Evolutionary conservation across 2,113 vertebrate species (phyloP).

Genomic region (Hepsetus odoe): DNA sequence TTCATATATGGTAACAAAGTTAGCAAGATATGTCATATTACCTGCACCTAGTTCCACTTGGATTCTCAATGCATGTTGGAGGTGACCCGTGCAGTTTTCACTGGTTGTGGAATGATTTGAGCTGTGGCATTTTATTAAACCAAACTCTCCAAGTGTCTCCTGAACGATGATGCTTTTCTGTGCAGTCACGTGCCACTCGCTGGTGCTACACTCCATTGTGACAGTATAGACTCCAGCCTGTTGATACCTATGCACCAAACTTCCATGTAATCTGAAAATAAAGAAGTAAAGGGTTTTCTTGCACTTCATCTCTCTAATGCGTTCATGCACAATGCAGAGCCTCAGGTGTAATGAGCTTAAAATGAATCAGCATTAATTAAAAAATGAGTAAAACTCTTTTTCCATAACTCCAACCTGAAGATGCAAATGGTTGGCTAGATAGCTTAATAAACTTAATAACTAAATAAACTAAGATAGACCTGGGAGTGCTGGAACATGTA

Average conservation of each 20-base stretch:
- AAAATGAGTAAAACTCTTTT: too few relatives aligned
- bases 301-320: too few relatives aligned
- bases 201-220: slow-evolving; percentile 85
- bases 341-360: too few relatives aligned
- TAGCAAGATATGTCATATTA: slow-evolving; percentile 54
- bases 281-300: too few relatives aligned
- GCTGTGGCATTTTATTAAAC: slow-evolving; percentile 76
- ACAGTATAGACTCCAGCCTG: slow-evolving; percentile 81
- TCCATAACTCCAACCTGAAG: too few relatives aligned
- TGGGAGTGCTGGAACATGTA: too few relatives aligned
- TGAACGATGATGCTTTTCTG: slow-evolving; percentile 79
- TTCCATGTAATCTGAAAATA: slow-evolving; percentile 75
- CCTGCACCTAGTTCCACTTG: slow-evolving; percentile 81
- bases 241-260: slow-evolving; percentile 79
- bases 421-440: too few relatives aligned
- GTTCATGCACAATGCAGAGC: too few relatives aligned
- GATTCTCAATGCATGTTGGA: slow-evolving; percentile 75
- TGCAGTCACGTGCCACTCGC: slow-evolving; percentile 87
- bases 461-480: too few relatives aligned
- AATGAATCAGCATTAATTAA: too few relatives aligned
- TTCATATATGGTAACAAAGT: too few relatives aligned
- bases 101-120: slow-evolving; percentile 67
- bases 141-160: slow-evolving; percentile 75
- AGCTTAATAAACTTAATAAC: too few relatives aligned
- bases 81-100: slow-evolving; percentile 71